Evolutionary conservation across 2,797 vertebrate genomes (phyloP).

Genomic region (Steatocranus sp.): DNA sequence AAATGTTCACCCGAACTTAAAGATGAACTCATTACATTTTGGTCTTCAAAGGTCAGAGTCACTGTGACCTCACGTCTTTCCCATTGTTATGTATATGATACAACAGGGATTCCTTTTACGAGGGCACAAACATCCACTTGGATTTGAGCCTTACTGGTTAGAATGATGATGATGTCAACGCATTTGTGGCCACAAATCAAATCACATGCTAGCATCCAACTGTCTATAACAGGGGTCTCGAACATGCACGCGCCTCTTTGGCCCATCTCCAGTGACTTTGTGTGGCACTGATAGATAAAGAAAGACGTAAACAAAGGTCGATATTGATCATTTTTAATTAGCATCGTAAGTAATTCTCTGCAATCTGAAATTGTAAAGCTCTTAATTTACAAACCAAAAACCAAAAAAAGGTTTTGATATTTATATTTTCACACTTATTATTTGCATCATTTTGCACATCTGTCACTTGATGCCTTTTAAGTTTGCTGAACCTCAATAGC

Average conservation of each 20-base stretch:
- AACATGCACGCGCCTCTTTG: background rate
- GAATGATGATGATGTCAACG: background rate
- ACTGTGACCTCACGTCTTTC: background rate
- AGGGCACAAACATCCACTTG: background rate
- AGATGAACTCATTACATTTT: background rate
- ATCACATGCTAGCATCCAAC: background rate
- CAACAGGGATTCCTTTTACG: background rate
- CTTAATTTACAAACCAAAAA: background rate
- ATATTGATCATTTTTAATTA: background rate
- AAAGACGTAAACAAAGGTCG: background rate
- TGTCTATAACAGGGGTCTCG: background rate
- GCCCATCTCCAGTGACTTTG: background rate
- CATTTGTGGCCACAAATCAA: background rate
- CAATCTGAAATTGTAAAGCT: background rate
- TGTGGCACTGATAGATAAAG: background rate
- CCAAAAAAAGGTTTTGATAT: background rate
- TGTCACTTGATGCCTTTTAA: background rate
- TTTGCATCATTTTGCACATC: background rate
- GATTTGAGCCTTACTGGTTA: background rate
- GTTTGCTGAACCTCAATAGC: background rate
- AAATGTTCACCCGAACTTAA: background rate
- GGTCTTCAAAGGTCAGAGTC: background rate
- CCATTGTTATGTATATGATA: background rate
- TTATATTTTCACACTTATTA: background rate
- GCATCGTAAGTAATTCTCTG: background rate